phyloP scores from a whole-genome alignment of 2,113 vertebrate genomes.

The Heteronetta atricapilla region DNA sequence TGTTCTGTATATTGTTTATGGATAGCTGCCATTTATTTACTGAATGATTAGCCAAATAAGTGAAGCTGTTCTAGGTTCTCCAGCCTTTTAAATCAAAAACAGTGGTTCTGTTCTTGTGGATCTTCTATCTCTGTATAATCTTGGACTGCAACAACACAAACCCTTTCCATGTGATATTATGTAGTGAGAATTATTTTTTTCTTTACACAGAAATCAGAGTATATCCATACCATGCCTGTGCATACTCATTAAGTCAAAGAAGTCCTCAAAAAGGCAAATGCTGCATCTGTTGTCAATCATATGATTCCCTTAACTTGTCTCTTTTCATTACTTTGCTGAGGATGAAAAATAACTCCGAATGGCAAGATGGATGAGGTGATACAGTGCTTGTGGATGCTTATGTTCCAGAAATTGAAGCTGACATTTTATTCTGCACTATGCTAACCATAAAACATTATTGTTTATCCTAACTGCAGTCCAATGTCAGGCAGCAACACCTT shows the following conservation, averaged over 20 bases:
- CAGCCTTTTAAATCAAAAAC: neutral
- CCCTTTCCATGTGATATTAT: neutral
- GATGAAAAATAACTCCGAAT: conserved; percentile 42
- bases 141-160: neutral
- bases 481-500: neutral
- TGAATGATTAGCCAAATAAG: neutral
- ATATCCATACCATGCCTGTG: neutral
- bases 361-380: conserved; percentile 31
- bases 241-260: neutral
- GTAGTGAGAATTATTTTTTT: neutral
- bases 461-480: conserved; percentile 17
- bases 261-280: neutral
- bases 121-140: neutral
- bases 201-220: neutral
- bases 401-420: conserved; percentile 56
- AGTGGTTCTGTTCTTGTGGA: neutral
- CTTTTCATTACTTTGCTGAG: conserved; percentile 28
- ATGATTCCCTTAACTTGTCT: conserved; percentile 1
- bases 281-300: neutral
- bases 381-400: conserved; percentile 5
- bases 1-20: neutral
- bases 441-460: conserved; percentile 1
- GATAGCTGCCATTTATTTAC: neutral
- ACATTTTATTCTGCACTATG: conserved; percentile 31
- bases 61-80: neutral